Percentiles rank a stretch among this genome's conserved stretches.
Conservation (phyloP, 2,113 vertebrate species). For the Chauna torquata region DNA sequence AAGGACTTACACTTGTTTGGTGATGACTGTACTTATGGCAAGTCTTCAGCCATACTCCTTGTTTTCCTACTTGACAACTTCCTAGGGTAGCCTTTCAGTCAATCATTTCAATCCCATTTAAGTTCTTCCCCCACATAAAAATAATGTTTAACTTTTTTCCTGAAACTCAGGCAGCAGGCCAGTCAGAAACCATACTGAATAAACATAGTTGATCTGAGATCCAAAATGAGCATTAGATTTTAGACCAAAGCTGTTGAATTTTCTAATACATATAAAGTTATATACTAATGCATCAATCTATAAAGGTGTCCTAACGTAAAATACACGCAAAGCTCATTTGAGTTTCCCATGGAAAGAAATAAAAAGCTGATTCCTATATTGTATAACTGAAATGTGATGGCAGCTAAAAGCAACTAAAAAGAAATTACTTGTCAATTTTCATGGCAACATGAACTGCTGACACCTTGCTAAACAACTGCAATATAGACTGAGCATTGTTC, state of each 20-base stretch:
- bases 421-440: slow-evolving; percentile 32
- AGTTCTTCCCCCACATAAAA: slow-evolving; percentile 74
- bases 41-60: not conserved
- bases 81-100: slow-evolving; percentile 83
- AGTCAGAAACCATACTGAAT: slow-evolving; percentile 75
- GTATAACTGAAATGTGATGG: slow-evolving; percentile 65
- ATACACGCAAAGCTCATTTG: slow-evolving; percentile 78
- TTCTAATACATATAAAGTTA: slow-evolving; percentile 76
- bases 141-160: slow-evolving; percentile 71
- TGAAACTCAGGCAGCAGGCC: slow-evolving; percentile 82
- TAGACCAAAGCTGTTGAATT: slow-evolving; percentile 72
- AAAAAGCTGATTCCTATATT: slow-evolving; percentile 40
- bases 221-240: slow-evolving; percentile 73
- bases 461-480: slow-evolving; percentile 32
- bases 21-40: slow-evolving; percentile 43
- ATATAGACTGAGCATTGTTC: slow-evolving; percentile 14
- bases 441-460: slow-evolving; percentile 55
- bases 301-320: slow-evolving; percentile 76
- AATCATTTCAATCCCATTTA: slow-evolving; percentile 68
- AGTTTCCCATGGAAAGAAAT: slow-evolving; percentile 63
- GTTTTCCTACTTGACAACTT: slow-evolving; percentile 56
- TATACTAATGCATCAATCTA: slow-evolving; percentile 74
- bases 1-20: slow-evolving; percentile 26
- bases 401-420: slow-evolving; percentile 32
- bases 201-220: slow-evolving; percentile 65